Conservation (phyloP, 2,113 vertebrate genomes). For the Gymnobelideus leadbeateri region DNA sequence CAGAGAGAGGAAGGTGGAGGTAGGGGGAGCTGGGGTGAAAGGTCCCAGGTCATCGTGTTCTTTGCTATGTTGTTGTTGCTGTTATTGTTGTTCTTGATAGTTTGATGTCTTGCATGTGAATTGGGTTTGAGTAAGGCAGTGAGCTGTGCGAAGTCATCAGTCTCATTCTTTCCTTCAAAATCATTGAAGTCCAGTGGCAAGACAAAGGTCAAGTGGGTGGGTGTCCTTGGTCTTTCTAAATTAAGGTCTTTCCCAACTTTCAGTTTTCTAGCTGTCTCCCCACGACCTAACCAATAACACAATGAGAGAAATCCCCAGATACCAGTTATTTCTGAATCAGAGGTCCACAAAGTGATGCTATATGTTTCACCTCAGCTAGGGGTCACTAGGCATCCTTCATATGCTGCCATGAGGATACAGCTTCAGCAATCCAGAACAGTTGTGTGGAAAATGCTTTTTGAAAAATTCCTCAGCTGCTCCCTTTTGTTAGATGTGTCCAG, state of each 20-base stretch:
- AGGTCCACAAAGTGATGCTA: slow-evolving; percentile 11
- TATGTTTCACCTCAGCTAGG: slow-evolving; percentile 76
- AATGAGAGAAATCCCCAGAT: background rate
- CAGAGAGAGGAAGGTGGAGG: background rate
- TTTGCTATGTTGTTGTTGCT: background rate
- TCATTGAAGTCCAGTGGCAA: background rate
- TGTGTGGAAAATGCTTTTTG: slow-evolving; percentile 63
- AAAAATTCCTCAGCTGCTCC: slow-evolving; percentile 67
- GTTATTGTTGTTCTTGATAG: background rate
- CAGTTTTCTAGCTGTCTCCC: background rate
- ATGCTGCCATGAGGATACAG: slow-evolving; percentile 60
- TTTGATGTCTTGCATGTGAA: background rate
- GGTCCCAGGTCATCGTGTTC: background rate
- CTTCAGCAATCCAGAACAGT: slow-evolving; percentile 74
- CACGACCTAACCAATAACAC: background rate
- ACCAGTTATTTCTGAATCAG: slow-evolving; percentile 14
- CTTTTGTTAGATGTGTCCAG: slow-evolving; percentile 73
- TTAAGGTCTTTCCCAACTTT: background rate
- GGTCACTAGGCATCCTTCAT: slow-evolving; percentile 72
- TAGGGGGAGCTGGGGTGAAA: background rate
- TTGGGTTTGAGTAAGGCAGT: background rate
- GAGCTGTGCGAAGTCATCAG: background rate
- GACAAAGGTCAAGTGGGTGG: background rate
- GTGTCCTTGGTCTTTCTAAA: background rate
- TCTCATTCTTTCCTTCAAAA: background rate